Evolutionary conservation across 1,140 invertebrate species (phyloP).

Genomic region (Ceratoteleas bidentatus): DNA sequence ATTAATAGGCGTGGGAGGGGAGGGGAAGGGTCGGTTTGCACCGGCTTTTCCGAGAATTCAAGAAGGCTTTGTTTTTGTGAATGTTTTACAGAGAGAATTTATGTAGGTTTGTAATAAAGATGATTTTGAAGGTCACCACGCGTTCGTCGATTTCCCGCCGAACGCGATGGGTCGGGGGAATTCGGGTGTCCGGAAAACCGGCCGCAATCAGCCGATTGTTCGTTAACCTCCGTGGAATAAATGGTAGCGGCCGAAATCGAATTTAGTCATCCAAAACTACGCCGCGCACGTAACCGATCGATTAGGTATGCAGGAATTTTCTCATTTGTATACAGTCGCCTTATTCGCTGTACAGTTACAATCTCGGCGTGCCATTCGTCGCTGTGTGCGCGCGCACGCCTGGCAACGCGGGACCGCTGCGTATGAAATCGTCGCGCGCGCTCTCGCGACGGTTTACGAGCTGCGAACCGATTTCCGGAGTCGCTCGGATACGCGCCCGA

Average conservation of each 20-base stretch:
- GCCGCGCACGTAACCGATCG: constrained; percentile 47
- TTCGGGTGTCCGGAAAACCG: constrained; percentile 7
- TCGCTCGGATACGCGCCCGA: too few species aligned
- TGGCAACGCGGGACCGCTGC: constrained; percentile 16
- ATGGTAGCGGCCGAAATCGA: constrained; percentile 66
- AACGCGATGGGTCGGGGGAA: neutral
- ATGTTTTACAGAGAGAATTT: too few species aligned
- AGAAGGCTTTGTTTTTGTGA: too few species aligned
- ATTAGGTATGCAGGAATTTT: constrained; percentile 79
- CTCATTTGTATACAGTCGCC: constrained; percentile 67
- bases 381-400: constrained; percentile 38
- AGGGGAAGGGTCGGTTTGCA: too few species aligned
- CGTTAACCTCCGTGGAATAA: constrained; percentile 33
- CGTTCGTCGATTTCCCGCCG: too few species aligned
- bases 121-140: too few species aligned
- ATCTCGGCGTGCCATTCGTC: constrained; percentile 56
- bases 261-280: constrained; percentile 70
- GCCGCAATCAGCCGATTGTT: constrained; percentile 17
- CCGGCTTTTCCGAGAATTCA: too few species aligned
- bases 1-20: constrained; percentile 5
- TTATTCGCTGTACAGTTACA: constrained; percentile 67
- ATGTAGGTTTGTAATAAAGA: too few species aligned
- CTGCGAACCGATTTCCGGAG: constrained; percentile 9
- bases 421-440: constrained; percentile 31
- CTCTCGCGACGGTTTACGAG: constrained; percentile 18